These are phyloP conservation scores for Dysmachus trigonus DNA, from an alignment of 2,888 invertebrate species.

Conservation along the genomic window DNA sequence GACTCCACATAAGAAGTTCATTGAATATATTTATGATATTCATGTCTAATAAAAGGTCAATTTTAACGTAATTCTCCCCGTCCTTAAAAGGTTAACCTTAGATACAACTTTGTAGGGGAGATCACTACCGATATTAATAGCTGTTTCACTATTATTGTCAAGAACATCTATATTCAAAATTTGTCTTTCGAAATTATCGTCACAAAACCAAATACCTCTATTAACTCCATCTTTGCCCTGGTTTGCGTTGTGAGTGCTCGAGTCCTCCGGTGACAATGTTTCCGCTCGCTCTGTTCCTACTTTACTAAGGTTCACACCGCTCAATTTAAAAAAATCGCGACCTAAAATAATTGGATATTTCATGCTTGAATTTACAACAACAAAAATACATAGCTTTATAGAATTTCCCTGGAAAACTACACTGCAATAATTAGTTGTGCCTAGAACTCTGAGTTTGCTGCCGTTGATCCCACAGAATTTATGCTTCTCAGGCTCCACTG, in stretches of 20 bases:
- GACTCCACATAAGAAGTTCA: too few relatives aligned
- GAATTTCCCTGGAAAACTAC: constrained; percentile 39
- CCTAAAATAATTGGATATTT: too few relatives aligned
- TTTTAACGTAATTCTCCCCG: too few relatives aligned
- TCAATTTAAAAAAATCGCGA: too few relatives aligned
- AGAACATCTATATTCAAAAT: background rate
- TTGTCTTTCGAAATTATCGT: background rate
- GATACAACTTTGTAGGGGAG: background rate
- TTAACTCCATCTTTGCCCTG: background rate
- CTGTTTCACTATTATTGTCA: background rate
- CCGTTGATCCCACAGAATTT: constrained; percentile 46
- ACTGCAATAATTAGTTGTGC: constrained; percentile 21
- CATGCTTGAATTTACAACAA: constrained; percentile 33
- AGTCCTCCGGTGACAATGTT: background rate
- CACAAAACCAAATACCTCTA: too few relatives aligned
- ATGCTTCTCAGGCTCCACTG: constrained; percentile 24
- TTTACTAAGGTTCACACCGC: background rate
- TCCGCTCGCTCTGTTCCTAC: background rate
- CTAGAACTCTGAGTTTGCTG: too few relatives aligned
- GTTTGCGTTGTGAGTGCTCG: background rate
- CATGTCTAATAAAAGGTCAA: too few relatives aligned
- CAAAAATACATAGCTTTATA: constrained; percentile 41
- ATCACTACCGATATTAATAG: background rate
- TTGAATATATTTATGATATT: too few relatives aligned
- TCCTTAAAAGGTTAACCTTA: too few relatives aligned